Evolutionary conservation across 1,140 invertebrate genomes (phyloP).

Genomic region (Diorhabda sublineata): DNA sequence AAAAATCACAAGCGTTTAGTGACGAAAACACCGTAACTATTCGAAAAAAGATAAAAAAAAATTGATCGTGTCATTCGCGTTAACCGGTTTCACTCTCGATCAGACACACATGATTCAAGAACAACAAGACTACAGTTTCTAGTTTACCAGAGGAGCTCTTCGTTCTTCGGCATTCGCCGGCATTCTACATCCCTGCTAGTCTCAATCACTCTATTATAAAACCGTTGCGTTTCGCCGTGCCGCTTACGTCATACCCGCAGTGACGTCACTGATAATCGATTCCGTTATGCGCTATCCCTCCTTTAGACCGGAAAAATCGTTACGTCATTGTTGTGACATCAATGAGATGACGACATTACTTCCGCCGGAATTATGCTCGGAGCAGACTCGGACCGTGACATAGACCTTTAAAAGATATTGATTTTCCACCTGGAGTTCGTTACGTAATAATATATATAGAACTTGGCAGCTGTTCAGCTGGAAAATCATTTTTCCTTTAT

Average conservation of each 20-base stretch:
- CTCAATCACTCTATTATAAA: constrained; percentile 43
- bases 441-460: not conserved
- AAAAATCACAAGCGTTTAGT: no score
- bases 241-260: constrained; percentile 35
- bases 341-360: constrained; percentile 28
- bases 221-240: constrained; percentile 36
- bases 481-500: constrained; percentile 1
- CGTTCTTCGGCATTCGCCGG: constrained; percentile 33
- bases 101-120: constrained; percentile 12
- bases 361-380: constrained; percentile 17
- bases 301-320: constrained; percentile 17
- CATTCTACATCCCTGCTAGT: constrained; percentile 42
- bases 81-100: constrained; percentile 8
- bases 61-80: no score
- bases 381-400: constrained; percentile 4
- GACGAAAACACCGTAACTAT: no score
- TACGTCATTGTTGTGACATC: constrained; percentile 34
- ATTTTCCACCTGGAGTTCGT: not conserved
- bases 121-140: not conserved
- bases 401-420: constrained; percentile 6
- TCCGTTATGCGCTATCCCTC: constrained; percentile 17
- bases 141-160: constrained; percentile 20
- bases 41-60: no score
- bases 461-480: not conserved
- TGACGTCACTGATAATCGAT: constrained; percentile 28